Base-by-base conservation (phyloP, 2,888 invertebrate genomes). In the Hyposoter didymator region DNA sequence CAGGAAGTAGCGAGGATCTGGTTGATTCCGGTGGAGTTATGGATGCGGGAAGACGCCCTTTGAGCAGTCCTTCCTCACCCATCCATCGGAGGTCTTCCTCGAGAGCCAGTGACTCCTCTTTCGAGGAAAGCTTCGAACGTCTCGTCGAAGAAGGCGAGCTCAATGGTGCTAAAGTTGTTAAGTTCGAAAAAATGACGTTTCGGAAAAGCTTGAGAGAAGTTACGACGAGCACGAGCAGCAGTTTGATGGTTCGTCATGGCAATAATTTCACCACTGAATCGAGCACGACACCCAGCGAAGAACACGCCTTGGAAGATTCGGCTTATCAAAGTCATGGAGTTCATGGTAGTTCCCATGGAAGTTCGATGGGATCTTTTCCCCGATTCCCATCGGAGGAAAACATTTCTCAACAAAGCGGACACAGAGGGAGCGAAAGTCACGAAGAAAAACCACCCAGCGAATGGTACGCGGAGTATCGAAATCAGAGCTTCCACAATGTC, bases 101-200 rank as follows among this genome's bases (percentile, higher is more conserved):
- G 92, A 94, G 92, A 91, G 87, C 90, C 5, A 93, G 93, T 81
- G 91, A 93, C 49, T 92, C 92, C 62, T 93, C 94, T 1, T 94
- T 93, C 89, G 94, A 95, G 92, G 95, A 95, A 91, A 94, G 94
- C 39, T 94, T 94, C 88, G 94, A 95, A 76, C 92, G 94, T 19
- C 92, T 95, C 4, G 93, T 96, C 86, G 96, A 96, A 93, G 96
- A 96, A 94, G 96, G 96, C 88, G 96, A 96, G 88, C 94, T 96
- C 59, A 94, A 96, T 78, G 96, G 96, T 7, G 95, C 95, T 12
- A 96, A 96, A 90, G 95, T 96, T 88, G 96, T 97, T 69, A 97
- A 96, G 92, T 96, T 96, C 88, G 97, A 97, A 92, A 95, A 96
- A 92, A 95, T 97, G 88, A 95, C 95, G 3, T 95, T 97, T 78